Evolutionary conservation across 2,888 invertebrate species (phyloP), one percentile per base, ranked within the genome.

Genomic region (Rhodophaea formosa): DNA sequence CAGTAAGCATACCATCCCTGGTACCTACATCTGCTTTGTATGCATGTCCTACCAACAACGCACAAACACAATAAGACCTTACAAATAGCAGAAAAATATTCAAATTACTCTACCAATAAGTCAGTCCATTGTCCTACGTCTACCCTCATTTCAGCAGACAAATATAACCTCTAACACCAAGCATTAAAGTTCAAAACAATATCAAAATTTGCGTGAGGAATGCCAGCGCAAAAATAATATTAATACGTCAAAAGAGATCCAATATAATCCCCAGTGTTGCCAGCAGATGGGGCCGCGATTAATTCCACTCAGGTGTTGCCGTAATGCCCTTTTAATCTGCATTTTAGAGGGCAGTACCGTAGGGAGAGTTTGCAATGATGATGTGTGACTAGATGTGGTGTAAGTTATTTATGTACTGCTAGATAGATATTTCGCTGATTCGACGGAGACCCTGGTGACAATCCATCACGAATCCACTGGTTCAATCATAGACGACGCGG

Each of bases 211-310:
- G 43, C 7, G 10, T 23, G 17, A 43, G 70, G 69, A 74, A 62
- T 71, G 67, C 71, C 71, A 67, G 62, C 39, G 59, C 61, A 72
- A 75, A 73, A 78, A 76, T 78, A 79, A 82, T 78, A 82, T 80
- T 78, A 80, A 82, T 82, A 74, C 77, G 71, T 74, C 74, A 74
- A 70, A 67, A 72, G 76, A 80, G 79, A 79, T 80, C 75, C 75
- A 77, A 80, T 80, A 80, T 80, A 79, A 82, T 75, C 82, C 82
- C 75, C 75, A 68, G 63, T 63, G 66, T 63, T 62, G 60, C 53
- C 62, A 66, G 65, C 80, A 81, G 81, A 79, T 79, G 80, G 74
- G 77, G 70, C 60, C 69, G 64, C 44, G 62, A 75, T 74, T 77
- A 75, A 72, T 77, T 72, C 69, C 60, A 73, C 75, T 81, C 80